Percentiles rank a stretch among this genome's conserved stretches.
Evolutionary conservation across 1,140 invertebrate genomes (phyloP).

Genomic region (Spodoptera litura): DNA sequence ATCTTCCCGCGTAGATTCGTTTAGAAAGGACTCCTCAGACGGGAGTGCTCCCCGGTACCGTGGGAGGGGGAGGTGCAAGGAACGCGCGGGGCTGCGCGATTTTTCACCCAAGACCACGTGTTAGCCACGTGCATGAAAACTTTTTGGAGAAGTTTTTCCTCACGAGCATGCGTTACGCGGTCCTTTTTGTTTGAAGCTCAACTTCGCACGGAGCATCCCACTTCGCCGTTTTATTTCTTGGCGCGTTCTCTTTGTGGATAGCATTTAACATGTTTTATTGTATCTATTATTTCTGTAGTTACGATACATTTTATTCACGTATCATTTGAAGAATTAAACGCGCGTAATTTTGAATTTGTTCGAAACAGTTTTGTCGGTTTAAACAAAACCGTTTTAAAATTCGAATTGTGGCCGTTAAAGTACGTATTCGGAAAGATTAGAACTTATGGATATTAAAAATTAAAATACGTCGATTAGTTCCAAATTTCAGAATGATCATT

Average conservation of each 20-base stretch:
- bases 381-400: conserved; percentile 47
- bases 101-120: conserved; percentile 83
- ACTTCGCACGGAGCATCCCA: conserved; percentile 26
- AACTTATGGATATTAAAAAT: conserved; percentile 78
- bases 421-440: conserved; percentile 56
- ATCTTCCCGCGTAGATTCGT: conserved; percentile 60
- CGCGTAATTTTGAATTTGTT: conserved; percentile 49
- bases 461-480: conserved; percentile 80
- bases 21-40: conserved; percentile 64
- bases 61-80: conserved; percentile 54
- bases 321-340: conserved; percentile 43
- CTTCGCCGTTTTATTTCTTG: conserved; percentile 30
- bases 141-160: conserved; percentile 68
- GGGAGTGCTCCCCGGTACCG: conserved; percentile 37
- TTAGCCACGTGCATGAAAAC: conserved; percentile 72
- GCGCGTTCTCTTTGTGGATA: conserved; percentile 37
- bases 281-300: conserved; percentile 41
- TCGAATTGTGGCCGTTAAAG: conserved; percentile 52
- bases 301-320: conserved; percentile 39
- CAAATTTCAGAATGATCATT: conserved; percentile 79
- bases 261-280: conserved; percentile 18
- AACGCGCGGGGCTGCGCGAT: conserved; percentile 72
- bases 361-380: conserved; percentile 49
- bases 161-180: conserved; percentile 37
- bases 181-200: conserved; percentile 36